These are phyloP conservation scores for Brevimyrus niger DNA, from an alignment of 2,113 vertebrate genomes.

Conservation along the genomic window DNA sequence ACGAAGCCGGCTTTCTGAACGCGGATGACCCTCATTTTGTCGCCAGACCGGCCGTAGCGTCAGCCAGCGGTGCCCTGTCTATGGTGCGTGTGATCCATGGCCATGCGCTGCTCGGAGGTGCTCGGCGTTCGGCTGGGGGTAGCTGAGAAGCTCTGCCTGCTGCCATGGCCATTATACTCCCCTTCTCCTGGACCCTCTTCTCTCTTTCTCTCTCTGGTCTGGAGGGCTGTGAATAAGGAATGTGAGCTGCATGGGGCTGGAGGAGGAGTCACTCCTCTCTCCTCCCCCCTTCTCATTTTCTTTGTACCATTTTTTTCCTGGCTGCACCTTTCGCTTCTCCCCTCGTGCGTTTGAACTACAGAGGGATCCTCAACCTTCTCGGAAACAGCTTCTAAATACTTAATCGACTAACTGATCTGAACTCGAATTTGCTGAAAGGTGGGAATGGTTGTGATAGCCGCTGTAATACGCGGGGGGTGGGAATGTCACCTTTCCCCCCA, in stretches of 20 bases:
- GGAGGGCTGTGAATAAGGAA: constrained; percentile 48
- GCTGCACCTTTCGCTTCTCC: constrained; percentile 19
- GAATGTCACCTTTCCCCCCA: not conserved
- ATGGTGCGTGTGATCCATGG: constrained; percentile 47
- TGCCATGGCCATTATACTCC: constrained; percentile 55
- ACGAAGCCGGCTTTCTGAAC: constrained; percentile 65
- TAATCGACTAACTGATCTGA: not conserved
- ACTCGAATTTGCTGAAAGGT: not conserved
- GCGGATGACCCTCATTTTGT: constrained; percentile 66
- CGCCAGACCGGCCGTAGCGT: constrained; percentile 51
- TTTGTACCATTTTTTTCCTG: constrained; percentile 28
- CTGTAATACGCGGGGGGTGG: not conserved
- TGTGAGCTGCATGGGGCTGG: constrained; percentile 43
- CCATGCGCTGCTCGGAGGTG: constrained; percentile 41
- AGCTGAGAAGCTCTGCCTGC: constrained; percentile 44
- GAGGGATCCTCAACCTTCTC: not conserved
- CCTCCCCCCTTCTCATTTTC: constrained; percentile 11
- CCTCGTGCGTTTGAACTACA: not conserved
- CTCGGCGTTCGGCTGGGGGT: constrained; percentile 43
- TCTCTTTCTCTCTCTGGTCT: constrained; percentile 31
- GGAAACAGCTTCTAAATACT: not conserved
- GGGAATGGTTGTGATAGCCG: not conserved
- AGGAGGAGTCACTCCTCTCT: constrained; percentile 48
- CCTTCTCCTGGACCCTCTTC: constrained; percentile 36
- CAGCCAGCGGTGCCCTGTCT: constrained; percentile 51